phyloP scores from a whole-genome alignment of 1,140 invertebrate genomes.

The Aphelenchoides avenae region DNA sequence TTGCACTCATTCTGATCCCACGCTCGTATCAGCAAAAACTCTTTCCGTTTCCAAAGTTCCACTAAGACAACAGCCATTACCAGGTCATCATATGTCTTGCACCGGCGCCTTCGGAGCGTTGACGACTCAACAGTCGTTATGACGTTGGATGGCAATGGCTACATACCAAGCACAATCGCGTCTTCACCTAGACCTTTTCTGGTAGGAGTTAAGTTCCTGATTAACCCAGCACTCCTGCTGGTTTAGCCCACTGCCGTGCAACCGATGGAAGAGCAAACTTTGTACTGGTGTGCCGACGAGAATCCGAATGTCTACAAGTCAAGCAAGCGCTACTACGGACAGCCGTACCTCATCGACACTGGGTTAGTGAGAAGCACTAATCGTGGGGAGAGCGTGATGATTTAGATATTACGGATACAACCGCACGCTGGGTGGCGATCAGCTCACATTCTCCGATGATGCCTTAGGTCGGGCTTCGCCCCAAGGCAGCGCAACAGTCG shows the following conservation, averaged over 20 bases:
- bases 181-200: slow-evolving; percentile 28
- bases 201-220: slow-evolving; percentile 7
- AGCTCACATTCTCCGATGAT: too few relatives aligned
- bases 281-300: slow-evolving; percentile 59
- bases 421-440: too few relatives aligned
- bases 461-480: too few relatives aligned
- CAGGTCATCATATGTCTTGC: slow-evolving; percentile 51
- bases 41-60: too few relatives aligned
- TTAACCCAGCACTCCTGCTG: neutral
- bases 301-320: slow-evolving; percentile 59
- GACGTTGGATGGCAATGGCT: slow-evolving; percentile 39
- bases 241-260: slow-evolving; percentile 42
- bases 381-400: too few relatives aligned
- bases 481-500: too few relatives aligned
- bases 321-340: slow-evolving; percentile 52
- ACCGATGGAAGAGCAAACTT: slow-evolving; percentile 57
- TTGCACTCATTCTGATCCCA: slow-evolving; percentile 28
- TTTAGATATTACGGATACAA: too few relatives aligned
- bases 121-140: slow-evolving; percentile 36
- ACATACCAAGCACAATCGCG: slow-evolving; percentile 18
- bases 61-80: too few relatives aligned
- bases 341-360: slow-evolving; percentile 49
- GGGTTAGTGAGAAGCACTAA: slow-evolving; percentile 38
- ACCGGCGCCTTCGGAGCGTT: slow-evolving; percentile 24
- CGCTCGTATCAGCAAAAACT: too few relatives aligned